Percentiles rank a stretch among this genome's conserved stretches.
Evolutionary conservation across 2,797 vertebrate genomes (phyloP).

Genomic region (Oreortyx pictus): DNA sequence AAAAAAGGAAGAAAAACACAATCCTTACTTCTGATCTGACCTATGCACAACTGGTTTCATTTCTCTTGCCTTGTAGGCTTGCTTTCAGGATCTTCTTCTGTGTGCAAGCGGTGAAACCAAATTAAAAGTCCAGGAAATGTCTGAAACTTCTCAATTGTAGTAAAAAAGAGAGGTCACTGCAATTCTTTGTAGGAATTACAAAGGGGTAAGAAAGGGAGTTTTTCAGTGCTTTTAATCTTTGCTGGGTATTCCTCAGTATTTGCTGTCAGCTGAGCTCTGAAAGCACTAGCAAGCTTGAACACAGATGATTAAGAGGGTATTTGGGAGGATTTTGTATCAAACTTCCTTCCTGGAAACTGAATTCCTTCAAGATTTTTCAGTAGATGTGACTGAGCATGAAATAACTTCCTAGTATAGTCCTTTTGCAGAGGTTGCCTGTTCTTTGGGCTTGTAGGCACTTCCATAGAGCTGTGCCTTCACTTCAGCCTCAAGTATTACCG

Average conservation of each 20-base stretch:
- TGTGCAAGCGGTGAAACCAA: neutral
- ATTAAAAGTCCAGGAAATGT: neutral
- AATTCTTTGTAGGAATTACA: neutral
- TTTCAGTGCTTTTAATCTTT: neutral
- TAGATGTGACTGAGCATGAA: neutral
- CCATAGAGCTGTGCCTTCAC: neutral
- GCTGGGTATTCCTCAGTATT: neutral
- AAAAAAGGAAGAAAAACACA: rapidly evolving
- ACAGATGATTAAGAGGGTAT: neutral
- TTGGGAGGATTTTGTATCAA: neutral
- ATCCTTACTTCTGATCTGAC: neutral
- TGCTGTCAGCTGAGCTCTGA: neutral
- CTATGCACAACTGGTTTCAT: neutral
- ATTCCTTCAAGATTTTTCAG: neutral
- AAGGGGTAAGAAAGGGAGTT: neutral
- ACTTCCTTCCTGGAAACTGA: neutral
- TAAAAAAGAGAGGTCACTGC: neutral
- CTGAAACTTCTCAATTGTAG: neutral
- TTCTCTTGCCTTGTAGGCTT: neutral
- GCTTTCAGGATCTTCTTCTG: neutral
- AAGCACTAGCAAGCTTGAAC: neutral
- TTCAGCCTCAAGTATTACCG: neutral
- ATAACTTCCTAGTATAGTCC: neutral
- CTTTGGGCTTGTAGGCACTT: neutral
- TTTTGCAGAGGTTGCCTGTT: neutral